phyloP scores from a whole-genome alignment of 2,113 vertebrate species.

The Grus americana region DNA sequence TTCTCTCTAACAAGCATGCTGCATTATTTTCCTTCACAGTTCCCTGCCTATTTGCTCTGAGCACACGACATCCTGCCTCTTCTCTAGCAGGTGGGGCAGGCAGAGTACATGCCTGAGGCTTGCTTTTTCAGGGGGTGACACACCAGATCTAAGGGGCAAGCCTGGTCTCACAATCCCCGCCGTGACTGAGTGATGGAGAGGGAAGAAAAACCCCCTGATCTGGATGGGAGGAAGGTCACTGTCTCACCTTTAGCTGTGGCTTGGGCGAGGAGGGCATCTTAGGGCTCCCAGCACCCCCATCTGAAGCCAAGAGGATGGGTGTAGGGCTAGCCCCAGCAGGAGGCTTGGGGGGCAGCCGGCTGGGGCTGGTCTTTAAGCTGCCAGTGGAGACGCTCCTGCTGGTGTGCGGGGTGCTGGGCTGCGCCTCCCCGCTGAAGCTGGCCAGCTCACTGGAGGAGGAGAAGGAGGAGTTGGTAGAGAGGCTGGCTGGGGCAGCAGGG shows the following conservation, averaged over 20 bases:
- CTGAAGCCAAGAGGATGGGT: slow-evolving; percentile 48
- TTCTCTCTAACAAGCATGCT: background rate
- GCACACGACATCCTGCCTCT: background rate
- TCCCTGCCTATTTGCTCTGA: background rate
- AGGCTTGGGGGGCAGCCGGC: slow-evolving; percentile 47
- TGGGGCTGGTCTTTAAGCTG: slow-evolving; percentile 28
- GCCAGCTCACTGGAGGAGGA: slow-evolving; percentile 70
- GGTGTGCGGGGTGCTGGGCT: background rate
- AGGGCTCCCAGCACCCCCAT: slow-evolving; percentile 6
- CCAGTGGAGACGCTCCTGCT: slow-evolving; percentile 22
- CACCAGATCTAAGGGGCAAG: background rate
- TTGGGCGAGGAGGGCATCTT: slow-evolving; percentile 64
- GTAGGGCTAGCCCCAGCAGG: slow-evolving; percentile 57
- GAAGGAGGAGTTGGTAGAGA: slow-evolving; percentile 66
- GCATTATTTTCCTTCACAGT: background rate
- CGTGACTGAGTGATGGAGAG: rapidly evolving
- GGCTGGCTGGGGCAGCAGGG: slow-evolving; percentile 46
- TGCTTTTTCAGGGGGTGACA: background rate
- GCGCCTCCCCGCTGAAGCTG: background rate
- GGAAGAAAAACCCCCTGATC: background rate
- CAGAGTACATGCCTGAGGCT: background rate
- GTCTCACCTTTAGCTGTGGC: slow-evolving; percentile 76
- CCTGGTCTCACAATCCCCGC: background rate
- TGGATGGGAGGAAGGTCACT: background rate
- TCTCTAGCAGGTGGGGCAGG: background rate